Evolutionary conservation across 2,797 vertebrate species (phyloP), one percentile per base, ranked within the genome.

Genomic region (Psittacula echo): DNA sequence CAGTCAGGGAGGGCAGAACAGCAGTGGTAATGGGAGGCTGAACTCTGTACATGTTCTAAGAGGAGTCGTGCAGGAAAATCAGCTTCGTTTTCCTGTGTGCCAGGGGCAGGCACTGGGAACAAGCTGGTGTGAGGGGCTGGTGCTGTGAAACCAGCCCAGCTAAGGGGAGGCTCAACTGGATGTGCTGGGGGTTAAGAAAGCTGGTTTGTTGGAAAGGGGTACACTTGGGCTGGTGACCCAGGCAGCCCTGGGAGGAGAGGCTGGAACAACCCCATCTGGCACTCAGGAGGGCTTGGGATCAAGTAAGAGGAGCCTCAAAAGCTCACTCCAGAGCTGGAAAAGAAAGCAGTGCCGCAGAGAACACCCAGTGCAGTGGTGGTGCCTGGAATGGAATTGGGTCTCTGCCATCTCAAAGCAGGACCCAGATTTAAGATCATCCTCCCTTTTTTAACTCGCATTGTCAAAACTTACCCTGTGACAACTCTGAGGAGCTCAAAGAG

Each of bases 91-190:
- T 62, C 61, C 67, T 77, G 71, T 32, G 13, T 64, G 76, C 64
- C 50, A 65, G 54, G 73, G 23, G 26, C 67, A 76, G 61, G 73
- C 51, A 45, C 78, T 66, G 67, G 81, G 66, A 73, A 82, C 34
- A 82, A 39, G 80, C 82, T 86, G 91, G 87, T 85, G 6, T 17
- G 39, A 74, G 60, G 19, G 56, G 34, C 44, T 13, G 0, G 2
- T 62, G 66, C 83, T 91, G 89, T 78, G 64, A 88, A 60, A 88
- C 27, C 66, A 92, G 87, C 73, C 85, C 94, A 88, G 87, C 60
- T 26, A 21, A 53, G 6, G 2, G 15, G 5, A 87, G 80, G 75
- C 89, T 87, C 75, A 56, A 0, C 32, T 26, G 7, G 62, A 21
- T 26, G 29, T 6, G 42, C 71, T 47, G 48, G 10, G 11, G 62